These are phyloP conservation scores for Rhynchotus rufescens DNA, from an alignment of 2,797 vertebrate genomes.

Conservation along the genomic window DNA sequence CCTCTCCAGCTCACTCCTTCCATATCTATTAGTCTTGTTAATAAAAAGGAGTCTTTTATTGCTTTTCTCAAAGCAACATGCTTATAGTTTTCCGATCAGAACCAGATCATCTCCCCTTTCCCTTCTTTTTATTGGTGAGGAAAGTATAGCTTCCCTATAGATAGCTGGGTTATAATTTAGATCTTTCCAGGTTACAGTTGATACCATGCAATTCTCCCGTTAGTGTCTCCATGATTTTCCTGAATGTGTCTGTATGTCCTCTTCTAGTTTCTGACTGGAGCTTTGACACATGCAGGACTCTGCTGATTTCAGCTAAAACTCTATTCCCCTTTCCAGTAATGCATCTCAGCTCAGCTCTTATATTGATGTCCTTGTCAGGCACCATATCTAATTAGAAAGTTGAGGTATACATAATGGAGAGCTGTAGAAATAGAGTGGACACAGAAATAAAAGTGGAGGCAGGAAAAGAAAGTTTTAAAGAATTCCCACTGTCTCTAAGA, in stretches of 20 bases:
- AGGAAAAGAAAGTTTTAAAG: background rate
- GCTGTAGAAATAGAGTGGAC: background rate
- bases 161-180: background rate
- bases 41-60: background rate
- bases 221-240: background rate
- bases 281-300: background rate
- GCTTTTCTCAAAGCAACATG: background rate
- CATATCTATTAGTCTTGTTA: background rate
- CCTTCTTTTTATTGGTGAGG: background rate
- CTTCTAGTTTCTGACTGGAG: background rate
- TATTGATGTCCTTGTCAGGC: background rate
- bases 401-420: background rate
- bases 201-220: background rate
- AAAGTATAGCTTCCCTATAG: background rate
- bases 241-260: background rate
- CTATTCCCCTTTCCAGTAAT: background rate
- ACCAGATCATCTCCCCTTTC: background rate
- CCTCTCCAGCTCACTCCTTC: background rate
- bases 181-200: background rate
- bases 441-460: background rate
- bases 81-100: background rate
- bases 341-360: background rate
- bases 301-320: background rate
- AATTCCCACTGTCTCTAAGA: background rate
- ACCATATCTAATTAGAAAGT: slow-evolving; percentile 8